phyloP scores from a whole-genome alignment of 2,113 vertebrate species.

The Misgurnus anguillicaudatus region DNA sequence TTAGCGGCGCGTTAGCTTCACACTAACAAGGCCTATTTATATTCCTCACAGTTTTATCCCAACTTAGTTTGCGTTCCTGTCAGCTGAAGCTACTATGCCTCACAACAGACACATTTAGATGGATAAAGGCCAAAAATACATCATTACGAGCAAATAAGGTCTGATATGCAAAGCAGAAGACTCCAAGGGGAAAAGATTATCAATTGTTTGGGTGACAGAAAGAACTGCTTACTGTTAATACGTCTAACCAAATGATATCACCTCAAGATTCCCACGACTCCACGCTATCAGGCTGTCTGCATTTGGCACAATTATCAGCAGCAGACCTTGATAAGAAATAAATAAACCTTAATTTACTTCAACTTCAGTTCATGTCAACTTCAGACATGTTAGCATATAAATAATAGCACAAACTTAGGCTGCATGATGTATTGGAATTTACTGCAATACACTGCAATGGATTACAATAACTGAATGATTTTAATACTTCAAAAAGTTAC shows the following conservation, averaged over 20 bases:
- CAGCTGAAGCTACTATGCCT: conserved; percentile 20
- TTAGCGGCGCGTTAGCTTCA: not conserved
- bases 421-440: too few species aligned
- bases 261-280: conserved; percentile 2
- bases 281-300: conserved; percentile 33
- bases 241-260: conserved; percentile 38
- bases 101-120: conserved; percentile 27
- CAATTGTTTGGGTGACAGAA: conserved; percentile 27
- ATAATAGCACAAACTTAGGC: not conserved
- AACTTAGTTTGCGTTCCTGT: conserved; percentile 25
- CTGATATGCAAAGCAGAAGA: conserved; percentile 42
- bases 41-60: conserved; percentile 21
- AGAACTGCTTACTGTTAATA: conserved; percentile 28
- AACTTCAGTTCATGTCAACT: not conserved
- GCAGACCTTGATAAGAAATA: conserved; percentile 21
- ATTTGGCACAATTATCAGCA: conserved; percentile 47
- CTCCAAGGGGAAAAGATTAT: conserved; percentile 42
- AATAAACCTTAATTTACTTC: conserved; percentile 3
- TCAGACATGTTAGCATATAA: not conserved
- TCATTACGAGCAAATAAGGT: conserved; percentile 34
- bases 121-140: conserved; percentile 35
- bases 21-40: conserved; percentile 24
- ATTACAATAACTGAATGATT: too few species aligned
- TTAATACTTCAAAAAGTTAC: too few species aligned
- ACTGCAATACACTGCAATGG: too few species aligned